phyloP scores from a whole-genome alignment of 2,888 invertebrate genomes.

The Caenorhabditis afra region DNA sequence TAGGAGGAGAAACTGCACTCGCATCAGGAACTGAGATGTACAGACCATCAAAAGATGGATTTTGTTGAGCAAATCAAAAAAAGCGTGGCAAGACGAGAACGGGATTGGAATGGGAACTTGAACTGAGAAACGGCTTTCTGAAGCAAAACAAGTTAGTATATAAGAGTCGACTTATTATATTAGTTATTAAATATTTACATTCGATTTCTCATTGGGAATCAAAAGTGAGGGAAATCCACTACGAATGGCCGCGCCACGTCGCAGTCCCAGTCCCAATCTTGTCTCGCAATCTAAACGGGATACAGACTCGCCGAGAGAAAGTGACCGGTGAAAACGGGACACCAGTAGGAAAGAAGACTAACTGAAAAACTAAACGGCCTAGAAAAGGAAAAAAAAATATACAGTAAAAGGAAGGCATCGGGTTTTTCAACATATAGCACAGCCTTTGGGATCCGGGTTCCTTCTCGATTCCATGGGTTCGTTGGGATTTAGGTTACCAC shows the following conservation, averaged over 20 bases:
- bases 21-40: no score
- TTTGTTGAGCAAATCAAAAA: no score
- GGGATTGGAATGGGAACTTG: no score
- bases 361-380: neutral
- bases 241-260: neutral
- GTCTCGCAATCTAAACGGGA: neutral
- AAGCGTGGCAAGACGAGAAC: no score
- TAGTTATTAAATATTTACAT: no score
- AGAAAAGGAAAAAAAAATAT: neutral
- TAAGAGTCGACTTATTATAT: no score
- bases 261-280: neutral
- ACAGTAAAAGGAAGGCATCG: neutral
- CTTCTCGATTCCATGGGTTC: neutral
- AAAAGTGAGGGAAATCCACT: neutral
- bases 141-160: no score
- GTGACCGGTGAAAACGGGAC: neutral
- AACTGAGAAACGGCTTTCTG: no score
- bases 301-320: neutral
- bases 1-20: neutral
- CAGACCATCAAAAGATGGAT: no score
- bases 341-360: neutral
- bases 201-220: no score
- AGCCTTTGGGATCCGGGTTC: neutral
- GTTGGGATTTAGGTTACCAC: constrained; percentile 49
- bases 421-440: neutral